Conservation (phyloP, 1,140 invertebrate genomes). For the Drosophila punjabiensis region DNA sequence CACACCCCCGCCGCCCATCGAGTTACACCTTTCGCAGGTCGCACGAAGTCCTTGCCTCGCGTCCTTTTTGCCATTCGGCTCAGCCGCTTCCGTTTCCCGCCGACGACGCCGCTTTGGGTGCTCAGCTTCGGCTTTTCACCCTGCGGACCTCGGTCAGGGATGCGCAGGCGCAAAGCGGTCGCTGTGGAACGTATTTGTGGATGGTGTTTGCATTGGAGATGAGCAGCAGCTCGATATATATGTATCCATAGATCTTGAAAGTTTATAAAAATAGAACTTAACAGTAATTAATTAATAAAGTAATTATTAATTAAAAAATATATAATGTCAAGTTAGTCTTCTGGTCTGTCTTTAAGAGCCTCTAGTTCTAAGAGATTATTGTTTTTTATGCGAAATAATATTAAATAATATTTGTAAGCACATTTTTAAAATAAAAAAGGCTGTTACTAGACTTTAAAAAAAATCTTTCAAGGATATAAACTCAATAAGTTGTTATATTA, state of each 20-base stretch:
- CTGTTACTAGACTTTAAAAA: neutral
- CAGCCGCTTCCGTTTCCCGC: constrained; percentile 6
- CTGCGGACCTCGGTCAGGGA: neutral
- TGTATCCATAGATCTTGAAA: neutral
- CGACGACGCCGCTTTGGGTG: neutral
- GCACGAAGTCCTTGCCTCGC: constrained; percentile 1
- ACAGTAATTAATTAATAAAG: too few relatives aligned
- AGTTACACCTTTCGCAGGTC: constrained; percentile 21
- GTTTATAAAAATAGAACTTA: too few relatives aligned
- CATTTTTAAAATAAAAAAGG: neutral
- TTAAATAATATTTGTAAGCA: neutral
- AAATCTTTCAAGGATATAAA: too few relatives aligned
- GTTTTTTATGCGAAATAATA: neutral
- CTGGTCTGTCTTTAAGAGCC: neutral
- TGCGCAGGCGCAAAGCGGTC: constrained; percentile 32
- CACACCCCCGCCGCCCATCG: constrained; percentile 4
- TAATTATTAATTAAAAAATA: neutral
- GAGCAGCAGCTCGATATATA: constrained; percentile 9
- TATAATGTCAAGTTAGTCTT: neutral
- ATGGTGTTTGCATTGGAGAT: constrained; percentile 26
- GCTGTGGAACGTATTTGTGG: constrained; percentile 39
- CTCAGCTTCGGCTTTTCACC: constrained; percentile 1
- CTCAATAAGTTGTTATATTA: too few relatives aligned
- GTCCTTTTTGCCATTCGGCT: constrained; percentile 16
- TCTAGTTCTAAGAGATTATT: neutral